phyloP scores from a whole-genome alignment of 2,888 invertebrate species.

The Leptinotarsa tumamoca region DNA sequence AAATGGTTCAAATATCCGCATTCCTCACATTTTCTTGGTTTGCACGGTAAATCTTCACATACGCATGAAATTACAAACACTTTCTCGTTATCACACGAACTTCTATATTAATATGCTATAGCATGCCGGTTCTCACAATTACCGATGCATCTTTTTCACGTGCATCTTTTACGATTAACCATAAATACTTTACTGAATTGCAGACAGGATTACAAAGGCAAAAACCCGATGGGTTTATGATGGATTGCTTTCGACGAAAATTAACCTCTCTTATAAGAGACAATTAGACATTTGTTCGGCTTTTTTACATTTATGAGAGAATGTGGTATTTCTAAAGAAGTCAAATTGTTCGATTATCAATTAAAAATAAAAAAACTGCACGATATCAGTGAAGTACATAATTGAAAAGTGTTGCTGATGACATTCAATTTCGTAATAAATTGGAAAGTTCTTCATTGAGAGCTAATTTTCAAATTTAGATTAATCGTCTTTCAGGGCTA shows the following conservation, averaged over 20 bases:
- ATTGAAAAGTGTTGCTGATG: no score
- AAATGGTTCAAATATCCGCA: conserved; percentile 9
- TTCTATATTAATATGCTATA: conserved; percentile 23
- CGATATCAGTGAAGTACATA: no score
- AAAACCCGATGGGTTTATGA: conserved; percentile 19
- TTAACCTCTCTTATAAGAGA: conserved; percentile 13
- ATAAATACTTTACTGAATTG: conserved; percentile 30
- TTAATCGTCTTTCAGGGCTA: no score
- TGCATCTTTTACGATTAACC: conserved; percentile 33
- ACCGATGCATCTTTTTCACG: conserved; percentile 34
- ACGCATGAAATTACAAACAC: conserved; percentile 21
- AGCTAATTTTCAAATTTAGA: no score
- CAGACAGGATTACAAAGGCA: conserved; percentile 24
- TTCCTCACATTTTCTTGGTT: neutral
- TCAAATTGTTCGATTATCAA: no score
- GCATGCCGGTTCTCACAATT: conserved; percentile 32
- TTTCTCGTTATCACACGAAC: conserved; percentile 24
- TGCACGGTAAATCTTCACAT: conserved; percentile 17
- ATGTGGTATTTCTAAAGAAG: neutral
- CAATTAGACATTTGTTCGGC: neutral
- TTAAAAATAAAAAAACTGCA: no score
- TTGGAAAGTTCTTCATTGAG: no score
- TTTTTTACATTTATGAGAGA: neutral
- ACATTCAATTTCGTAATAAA: no score
- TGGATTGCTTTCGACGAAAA: conserved; percentile 1